These are phyloP conservation scores for Simalia tracyae DNA, from an alignment of 2,797 vertebrate species.

Conservation along the genomic window DNA sequence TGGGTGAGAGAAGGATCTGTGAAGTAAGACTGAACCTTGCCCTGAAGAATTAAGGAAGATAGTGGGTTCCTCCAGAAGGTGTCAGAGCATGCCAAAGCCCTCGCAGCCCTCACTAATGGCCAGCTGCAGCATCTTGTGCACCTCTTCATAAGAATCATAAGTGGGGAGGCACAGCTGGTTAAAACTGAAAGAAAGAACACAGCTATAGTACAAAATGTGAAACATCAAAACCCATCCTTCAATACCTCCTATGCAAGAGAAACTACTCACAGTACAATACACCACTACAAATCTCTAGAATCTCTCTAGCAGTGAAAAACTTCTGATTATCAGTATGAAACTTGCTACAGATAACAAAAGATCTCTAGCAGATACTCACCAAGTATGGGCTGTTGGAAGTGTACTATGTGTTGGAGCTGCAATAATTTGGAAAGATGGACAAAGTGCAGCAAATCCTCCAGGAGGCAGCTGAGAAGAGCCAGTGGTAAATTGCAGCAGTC, in stretches of 20 bases:
- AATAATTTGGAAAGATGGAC: slow-evolving; percentile 98
- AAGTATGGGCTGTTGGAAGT: slow-evolving; percentile 96
- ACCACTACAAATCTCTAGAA: not conserved
- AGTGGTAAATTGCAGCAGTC: slow-evolving; percentile 96
- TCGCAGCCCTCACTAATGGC: slow-evolving; percentile 99
- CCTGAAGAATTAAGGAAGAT: slow-evolving; percentile 42
- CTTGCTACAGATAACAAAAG: not conserved
- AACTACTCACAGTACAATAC: not conserved
- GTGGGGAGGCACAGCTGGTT: slow-evolving; percentile 99
- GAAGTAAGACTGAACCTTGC: slow-evolving; percentile 37
- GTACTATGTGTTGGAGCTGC: slow-evolving; percentile 95
- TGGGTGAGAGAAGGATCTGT: slow-evolving; percentile 51
- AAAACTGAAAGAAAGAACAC: slow-evolving; percentile 82
- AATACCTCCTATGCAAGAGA: not conserved
- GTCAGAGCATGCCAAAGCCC: slow-evolving; percentile 98
- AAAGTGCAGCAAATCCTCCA: slow-evolving; percentile 96
- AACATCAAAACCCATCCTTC: not conserved
- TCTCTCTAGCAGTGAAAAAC: not conserved
- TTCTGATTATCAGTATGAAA: not conserved
- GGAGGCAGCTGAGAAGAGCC: slow-evolving; percentile 97
- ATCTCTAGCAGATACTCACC: slow-evolving; percentile 76
- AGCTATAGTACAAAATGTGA: slow-evolving; percentile 2
- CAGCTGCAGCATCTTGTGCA: slow-evolving; percentile 97
- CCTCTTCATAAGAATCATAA: slow-evolving; percentile 98
- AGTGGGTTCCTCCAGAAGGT: slow-evolving; percentile 34